Evolutionary conservation across 2,113 vertebrate genomes (phyloP).

Genomic region (Psilopogon haemacephalus): DNA sequence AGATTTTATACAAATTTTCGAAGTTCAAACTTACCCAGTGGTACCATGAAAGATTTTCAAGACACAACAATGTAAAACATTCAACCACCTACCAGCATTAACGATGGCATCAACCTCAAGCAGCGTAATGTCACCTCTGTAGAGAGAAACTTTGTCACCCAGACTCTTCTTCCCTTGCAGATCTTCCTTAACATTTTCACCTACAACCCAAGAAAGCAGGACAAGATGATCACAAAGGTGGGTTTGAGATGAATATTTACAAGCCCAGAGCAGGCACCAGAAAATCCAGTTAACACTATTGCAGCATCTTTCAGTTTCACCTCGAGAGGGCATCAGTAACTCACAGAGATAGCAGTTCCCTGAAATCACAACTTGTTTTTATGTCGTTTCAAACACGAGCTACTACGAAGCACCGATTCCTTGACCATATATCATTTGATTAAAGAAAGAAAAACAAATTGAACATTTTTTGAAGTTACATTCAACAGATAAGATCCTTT

Average conservation of each 20-base stretch:
- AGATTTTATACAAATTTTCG: background rate
- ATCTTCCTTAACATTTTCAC: slow-evolving; percentile 71
- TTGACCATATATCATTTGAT: background rate
- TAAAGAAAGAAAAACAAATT: background rate
- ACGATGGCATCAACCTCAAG: slow-evolving; percentile 96
- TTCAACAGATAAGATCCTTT: background rate
- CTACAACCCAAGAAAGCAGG: slow-evolving; percentile 50
- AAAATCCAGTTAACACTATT: accelerated
- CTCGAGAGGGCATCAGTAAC: slow-evolving; percentile 22
- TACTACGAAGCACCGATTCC: background rate
- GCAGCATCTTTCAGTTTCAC: background rate
- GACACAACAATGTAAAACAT: background rate
- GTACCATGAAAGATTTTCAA: background rate
- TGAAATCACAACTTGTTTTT: background rate
- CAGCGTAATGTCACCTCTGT: slow-evolving; percentile 95
- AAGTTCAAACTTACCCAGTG: accelerated
- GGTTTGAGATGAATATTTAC: background rate
- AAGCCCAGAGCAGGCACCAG: background rate
- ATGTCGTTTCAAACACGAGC: background rate
- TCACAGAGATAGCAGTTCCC: background rate
- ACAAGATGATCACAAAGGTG: background rate
- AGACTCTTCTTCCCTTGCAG: slow-evolving; percentile 79
- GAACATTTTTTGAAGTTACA: background rate
- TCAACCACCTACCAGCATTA: slow-evolving; percentile 89
- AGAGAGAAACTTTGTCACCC: slow-evolving; percentile 93